A percentile compares a stretch with the other conserved stretches of the same genome.
Evolutionary conservation across 2,797 vertebrate genomes (phyloP).

Genomic region (Bovichtus diacanthus): DNA sequence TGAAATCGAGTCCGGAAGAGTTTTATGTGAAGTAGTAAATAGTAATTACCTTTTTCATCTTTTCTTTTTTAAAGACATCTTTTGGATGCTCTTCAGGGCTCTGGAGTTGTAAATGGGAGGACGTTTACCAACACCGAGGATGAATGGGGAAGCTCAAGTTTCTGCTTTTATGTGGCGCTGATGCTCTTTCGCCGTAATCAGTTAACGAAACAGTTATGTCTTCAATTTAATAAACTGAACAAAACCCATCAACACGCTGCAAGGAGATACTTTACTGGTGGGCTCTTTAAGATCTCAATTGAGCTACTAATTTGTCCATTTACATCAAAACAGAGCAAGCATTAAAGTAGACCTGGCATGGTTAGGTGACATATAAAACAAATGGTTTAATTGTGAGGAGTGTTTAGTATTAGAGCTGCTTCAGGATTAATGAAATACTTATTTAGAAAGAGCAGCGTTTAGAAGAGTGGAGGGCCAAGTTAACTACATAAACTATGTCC

Average conservation of each 20-base stretch:
- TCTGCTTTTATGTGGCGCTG: slow-evolving; percentile 48
- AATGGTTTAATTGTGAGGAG: slow-evolving; percentile 54
- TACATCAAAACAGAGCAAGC: slow-evolving; percentile 62
- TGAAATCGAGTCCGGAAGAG: slow-evolving; percentile 45
- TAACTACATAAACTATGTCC: slow-evolving; percentile 15
- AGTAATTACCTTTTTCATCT: slow-evolving; percentile 50
- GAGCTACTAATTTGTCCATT: slow-evolving; percentile 65
- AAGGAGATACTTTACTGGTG: slow-evolving; percentile 43
- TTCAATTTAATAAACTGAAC: slow-evolving; percentile 44
- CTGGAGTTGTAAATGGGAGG: slow-evolving; percentile 53
- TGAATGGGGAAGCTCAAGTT: slow-evolving; percentile 33
- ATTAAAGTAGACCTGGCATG: slow-evolving; percentile 58
- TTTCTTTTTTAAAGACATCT: slow-evolving; percentile 43
- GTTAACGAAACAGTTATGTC: slow-evolving; percentile 51
- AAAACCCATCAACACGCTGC: slow-evolving; percentile 47
- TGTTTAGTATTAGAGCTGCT: slow-evolving; percentile 18
- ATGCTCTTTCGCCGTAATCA: slow-evolving; percentile 31
- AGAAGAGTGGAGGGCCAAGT: slow-evolving; percentile 9
- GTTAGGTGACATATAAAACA: slow-evolving; percentile 58
- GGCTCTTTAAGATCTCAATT: slow-evolving; percentile 55
- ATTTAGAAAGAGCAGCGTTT: slow-evolving; percentile 41
- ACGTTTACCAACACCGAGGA: slow-evolving; percentile 67
- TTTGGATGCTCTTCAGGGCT: slow-evolving; percentile 50
- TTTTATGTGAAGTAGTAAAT: slow-evolving; percentile 72
- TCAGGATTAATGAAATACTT: slow-evolving; percentile 63